These are phyloP conservation scores for Anguilla japonica DNA, from an alignment of 2,113 vertebrate species.

Conservation along the genomic window DNA sequence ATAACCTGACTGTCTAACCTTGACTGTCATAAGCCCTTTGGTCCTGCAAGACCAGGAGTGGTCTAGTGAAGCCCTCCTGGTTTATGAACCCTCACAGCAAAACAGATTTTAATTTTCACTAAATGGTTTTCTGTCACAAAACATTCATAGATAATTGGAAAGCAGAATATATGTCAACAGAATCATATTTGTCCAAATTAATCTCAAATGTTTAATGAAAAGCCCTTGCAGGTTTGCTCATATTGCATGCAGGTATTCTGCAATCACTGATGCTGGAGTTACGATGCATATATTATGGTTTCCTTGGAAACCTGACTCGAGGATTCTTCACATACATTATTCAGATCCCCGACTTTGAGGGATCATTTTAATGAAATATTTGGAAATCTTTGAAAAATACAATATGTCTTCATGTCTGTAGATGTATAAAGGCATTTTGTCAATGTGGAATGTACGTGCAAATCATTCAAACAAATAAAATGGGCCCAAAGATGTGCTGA, in stretches of 20 bases:
- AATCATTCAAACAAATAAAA: not conserved
- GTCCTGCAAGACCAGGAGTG: not conserved
- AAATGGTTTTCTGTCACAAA: not conserved
- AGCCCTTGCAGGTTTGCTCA: constrained; percentile 9
- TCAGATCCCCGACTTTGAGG: constrained; percentile 54
- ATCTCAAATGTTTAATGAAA: not conserved
- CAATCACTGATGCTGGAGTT: constrained; percentile 40
- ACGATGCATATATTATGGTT: constrained; percentile 43
- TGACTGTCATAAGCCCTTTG: not conserved
- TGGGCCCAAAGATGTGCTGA: not conserved
- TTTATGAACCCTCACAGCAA: not conserved
- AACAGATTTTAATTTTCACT: not conserved
- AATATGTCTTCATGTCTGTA: not conserved
- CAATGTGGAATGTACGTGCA: not conserved
- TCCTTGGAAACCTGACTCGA: constrained; percentile 60
- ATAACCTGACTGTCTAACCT: not conserved
- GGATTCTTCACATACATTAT: constrained; percentile 60
- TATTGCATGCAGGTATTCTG: constrained; percentile 44
- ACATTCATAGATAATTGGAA: not conserved
- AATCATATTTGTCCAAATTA: constrained; percentile 6
- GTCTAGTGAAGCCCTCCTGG: not conserved
- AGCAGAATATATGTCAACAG: not conserved
- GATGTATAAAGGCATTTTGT: not conserved
- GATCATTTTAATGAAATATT: constrained; percentile 33
- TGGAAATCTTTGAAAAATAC: not conserved